phyloP scores from a whole-genome alignment of 1,140 invertebrate genomes.

The Battus philenor region DNA sequence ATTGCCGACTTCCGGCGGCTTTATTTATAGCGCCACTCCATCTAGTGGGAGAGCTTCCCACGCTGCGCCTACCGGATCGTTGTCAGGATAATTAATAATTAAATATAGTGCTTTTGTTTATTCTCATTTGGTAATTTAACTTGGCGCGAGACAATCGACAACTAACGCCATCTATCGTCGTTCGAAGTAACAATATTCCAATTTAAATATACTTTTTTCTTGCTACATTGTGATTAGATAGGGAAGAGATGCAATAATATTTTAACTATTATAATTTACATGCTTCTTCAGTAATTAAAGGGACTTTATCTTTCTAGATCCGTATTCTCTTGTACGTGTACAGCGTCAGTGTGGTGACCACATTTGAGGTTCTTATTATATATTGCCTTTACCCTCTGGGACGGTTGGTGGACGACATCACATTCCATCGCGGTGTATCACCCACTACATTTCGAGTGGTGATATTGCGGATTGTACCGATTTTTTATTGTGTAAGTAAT shows the following conservation, averaged over 20 bases:
- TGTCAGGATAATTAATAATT: no score
- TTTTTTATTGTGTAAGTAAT: constrained; percentile 29
- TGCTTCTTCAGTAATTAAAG: not conserved
- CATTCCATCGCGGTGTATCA: constrained; percentile 25
- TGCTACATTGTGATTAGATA: not conserved
- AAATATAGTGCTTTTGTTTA: no score
- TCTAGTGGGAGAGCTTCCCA: no score
- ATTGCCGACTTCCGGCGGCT: no score
- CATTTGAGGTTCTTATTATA: constrained; percentile 21
- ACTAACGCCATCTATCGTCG: no score
- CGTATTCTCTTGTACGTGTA: constrained; percentile 18
- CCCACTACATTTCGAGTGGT: constrained; percentile 23
- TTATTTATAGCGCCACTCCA: no score
- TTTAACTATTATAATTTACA: not conserved
- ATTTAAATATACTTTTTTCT: no score
- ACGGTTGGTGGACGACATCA: constrained; percentile 31
- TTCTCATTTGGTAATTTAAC: no score
- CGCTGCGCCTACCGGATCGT: no score
- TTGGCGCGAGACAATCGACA: no score
- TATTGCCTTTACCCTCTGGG: constrained; percentile 30
- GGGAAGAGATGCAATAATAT: not conserved
- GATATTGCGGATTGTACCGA: constrained; percentile 24
- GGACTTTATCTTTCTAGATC: constrained; percentile 18
- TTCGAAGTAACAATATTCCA: no score
- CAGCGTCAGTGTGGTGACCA: constrained; percentile 17